Base-by-base conservation (phyloP, 2,888 invertebrate species). In the Cheiracanthium punctorium region DNA sequence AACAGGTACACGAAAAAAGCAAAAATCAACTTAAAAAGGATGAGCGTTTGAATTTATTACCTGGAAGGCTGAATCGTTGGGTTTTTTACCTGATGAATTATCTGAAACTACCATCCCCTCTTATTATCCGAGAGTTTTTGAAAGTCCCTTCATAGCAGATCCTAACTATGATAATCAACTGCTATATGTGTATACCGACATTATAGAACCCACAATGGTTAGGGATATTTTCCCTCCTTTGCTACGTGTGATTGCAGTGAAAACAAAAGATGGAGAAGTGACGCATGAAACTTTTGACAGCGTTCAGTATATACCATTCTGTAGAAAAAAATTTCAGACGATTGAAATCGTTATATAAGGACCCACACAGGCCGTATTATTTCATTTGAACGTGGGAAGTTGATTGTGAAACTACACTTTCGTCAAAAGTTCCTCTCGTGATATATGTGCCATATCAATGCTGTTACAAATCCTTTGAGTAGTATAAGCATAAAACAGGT, bases 331-430 rank as follows among this genome's bases (percentile, higher is more conserved):
- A 5, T 71, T 85, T 69, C 67, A 86, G 14, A 70, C 75, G 12
- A 74, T 80, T 14, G 81, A 81, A 81, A 87, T 77, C n/a, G 72
- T 69, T 75, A 80, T 86, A n/a, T n/a, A 69, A 76, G 71, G 32
- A 76, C 72, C 14, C 70, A 80, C 52, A 52, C 33, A 28, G 80
- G 72, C 0, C 32, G 33, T 29, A 28, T 41, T 28, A 52, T 33
- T 5, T 20, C 33, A 33, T 79, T 79, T 32, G 52, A 79, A 79
- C 28, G 32, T 10, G 70, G 52, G 14, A 32, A 20, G 8, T 72
- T 37, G 12, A 37, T 71, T 41, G 72, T 80, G 71, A 81, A 73
- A 32, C 30, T 81, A 29, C 79, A 70, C 29, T 80, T 71, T 41
- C 17, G 65, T 17, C 43, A 72, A 28, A 72, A 72, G 32, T 72